Evolutionary conservation across 2,113 vertebrate species (phyloP), one percentile per base, ranked within the genome.

Genomic region (Puntigrus tetrazona): DNA sequence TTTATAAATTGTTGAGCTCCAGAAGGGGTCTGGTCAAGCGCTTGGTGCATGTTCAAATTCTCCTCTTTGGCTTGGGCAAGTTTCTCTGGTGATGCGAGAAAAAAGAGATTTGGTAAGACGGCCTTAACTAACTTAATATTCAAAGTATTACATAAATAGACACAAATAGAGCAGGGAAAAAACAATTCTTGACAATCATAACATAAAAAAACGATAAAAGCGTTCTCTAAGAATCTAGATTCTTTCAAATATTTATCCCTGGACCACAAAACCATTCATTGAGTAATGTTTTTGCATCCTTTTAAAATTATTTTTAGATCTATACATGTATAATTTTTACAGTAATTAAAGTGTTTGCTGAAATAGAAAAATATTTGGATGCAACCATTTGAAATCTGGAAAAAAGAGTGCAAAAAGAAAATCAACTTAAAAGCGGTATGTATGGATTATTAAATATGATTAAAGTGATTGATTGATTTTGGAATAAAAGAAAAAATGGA

Each of bases 1-100:
- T 94, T 95, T 96, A 99, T 92, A 99, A 94, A 92, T 98, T 98
- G 96, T 99, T 99, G 93, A 99, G 95, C 91, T 99, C 98, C 94
- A 96, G 89, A 85, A 99, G 95, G n/a, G 41, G 98, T 99, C 94
- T 99, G 97, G 92, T 99, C 97, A 92, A 99, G 92, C 86, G 96
- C 96, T 93, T 98, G 97, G 87, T 99, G 96, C 89, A 99, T 98
- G 84, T 95, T 95, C 93, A 99, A 93, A n/a, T 98, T 98, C 89
- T 98, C 98, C 80, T 99, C 97, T 95, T 99, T 98, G 93, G 98
- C 98, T 59, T 94, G 95, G 88, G 97, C 94, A 94, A 99, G 94
- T 93, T 94, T 97, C 92, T 99, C 98, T 99, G 95, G 80, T 90
- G 89, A 89, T 72, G 61, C 43, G 84, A 14, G 87, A 87, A 92